A percentile compares a stretch with the other conserved stretches of the same genome.
Conservation (phyloP, 2,888 invertebrate genomes). For the Cantharis flavilabris region DNA sequence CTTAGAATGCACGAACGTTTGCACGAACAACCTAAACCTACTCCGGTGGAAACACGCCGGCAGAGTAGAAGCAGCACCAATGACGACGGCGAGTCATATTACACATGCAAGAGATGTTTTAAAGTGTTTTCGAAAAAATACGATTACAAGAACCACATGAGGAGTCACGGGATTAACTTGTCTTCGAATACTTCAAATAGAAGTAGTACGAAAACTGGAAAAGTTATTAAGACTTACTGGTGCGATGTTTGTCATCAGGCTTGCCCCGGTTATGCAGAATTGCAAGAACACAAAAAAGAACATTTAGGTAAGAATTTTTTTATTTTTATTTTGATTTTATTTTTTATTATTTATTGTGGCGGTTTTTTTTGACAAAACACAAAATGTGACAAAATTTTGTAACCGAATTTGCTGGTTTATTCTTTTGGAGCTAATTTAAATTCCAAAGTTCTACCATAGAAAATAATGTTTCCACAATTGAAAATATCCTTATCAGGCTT, state of each 20-base stretch:
- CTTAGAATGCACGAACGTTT: constrained; percentile 48
- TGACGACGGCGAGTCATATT: constrained; percentile 46
- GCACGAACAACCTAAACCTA: not conserved
- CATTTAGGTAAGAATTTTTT: constrained; percentile 45
- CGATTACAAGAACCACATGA: constrained; percentile 56
- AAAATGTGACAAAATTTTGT: not conserved
- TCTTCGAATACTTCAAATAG: constrained; percentile 44
- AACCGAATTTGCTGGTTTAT: not conserved
- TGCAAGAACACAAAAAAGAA: constrained; percentile 62
- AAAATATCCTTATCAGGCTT: not conserved
- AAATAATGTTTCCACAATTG: not conserved
- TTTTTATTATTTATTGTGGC: not conserved
- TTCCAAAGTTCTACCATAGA: not conserved
- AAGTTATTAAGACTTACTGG: constrained; percentile 52
- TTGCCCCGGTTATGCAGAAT: constrained; percentile 59
- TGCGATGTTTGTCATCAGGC: constrained; percentile 70
- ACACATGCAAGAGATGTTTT: constrained; percentile 58
- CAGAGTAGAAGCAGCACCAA: not conserved
- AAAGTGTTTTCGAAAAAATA: constrained; percentile 56
- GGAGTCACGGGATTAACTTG: constrained; percentile 55
- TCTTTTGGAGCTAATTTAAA: not conserved
- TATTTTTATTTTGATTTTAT: not conserved
- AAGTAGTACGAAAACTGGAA: constrained; percentile 36
- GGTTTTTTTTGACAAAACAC: not conserved
- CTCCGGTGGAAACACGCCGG: not conserved